Evolutionary conservation across 2,888 invertebrate genomes (phyloP).

Genomic region (Tenthredo amoena): DNA sequence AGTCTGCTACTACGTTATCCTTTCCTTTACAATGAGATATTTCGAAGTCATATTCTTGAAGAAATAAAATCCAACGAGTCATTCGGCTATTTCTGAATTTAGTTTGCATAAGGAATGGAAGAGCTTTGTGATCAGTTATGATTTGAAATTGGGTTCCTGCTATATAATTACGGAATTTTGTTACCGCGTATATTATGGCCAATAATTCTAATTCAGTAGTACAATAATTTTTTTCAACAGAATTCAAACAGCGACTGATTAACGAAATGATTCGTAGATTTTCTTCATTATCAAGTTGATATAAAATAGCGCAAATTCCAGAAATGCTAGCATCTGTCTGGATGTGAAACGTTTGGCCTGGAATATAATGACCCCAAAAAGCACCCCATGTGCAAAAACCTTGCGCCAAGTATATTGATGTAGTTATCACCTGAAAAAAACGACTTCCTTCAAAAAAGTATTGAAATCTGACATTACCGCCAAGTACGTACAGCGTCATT

Average conservation of each 20-base stretch:
- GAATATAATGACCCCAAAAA: no score
- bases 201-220: slow-evolving; percentile 54
- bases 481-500: no score
- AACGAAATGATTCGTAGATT: slow-evolving; percentile 48
- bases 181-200: slow-evolving; percentile 51
- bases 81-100: background rate
- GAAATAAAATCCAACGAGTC: slow-evolving; percentile 8
- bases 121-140: slow-evolving; percentile 11
- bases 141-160: background rate
- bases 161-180: slow-evolving; percentile 50
- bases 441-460: no score
- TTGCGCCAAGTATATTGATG: no score
- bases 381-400: no score
- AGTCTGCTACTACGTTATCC: slow-evolving; percentile 52
- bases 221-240: background rate
- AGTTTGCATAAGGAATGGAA: background rate
- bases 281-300: slow-evolving; percentile 33
- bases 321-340: background rate
- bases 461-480: no score
- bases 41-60: slow-evolving; percentile 50
- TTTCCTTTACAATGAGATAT: slow-evolving; percentile 39
- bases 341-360: no score
- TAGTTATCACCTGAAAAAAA: no score
- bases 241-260: slow-evolving; percentile 47
- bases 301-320: slow-evolving; percentile 9